phyloP scores from a whole-genome alignment of 1,140 invertebrate genomes.

The Lethocerus indicus region DNA sequence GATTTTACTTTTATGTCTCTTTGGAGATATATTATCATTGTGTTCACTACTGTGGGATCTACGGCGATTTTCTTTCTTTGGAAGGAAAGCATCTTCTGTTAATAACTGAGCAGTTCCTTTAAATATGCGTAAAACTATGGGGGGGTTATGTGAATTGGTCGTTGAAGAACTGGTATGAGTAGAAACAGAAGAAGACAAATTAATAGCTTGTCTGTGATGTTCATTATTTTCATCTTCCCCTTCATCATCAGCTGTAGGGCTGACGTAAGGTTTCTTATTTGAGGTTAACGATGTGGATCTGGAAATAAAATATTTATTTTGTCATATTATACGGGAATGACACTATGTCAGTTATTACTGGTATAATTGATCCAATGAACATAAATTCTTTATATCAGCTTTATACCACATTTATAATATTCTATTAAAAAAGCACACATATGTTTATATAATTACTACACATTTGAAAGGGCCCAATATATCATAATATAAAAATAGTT shows the following conservation, averaged over 20 bases:
- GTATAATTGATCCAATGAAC: no score
- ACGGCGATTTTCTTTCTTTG: conserved; percentile 19
- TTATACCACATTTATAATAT: no score
- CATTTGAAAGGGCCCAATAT: no score
- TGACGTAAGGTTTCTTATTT: conserved; percentile 10
- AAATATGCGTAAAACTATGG: conserved; percentile 46
- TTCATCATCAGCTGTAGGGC: conserved; percentile 11
- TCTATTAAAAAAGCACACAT: no score
- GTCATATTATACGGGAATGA: no score
- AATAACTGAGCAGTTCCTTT: conserved; percentile 33
- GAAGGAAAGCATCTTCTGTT: conserved; percentile 24
- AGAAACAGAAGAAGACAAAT: conserved; percentile 18
- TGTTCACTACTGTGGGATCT: conserved; percentile 16
- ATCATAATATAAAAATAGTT: no score
- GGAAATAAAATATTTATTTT: conserved; percentile 3
- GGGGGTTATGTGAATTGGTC: conserved; percentile 32
- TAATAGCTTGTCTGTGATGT: conserved; percentile 22
- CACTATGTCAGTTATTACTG: no score
- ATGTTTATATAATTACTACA: no score
- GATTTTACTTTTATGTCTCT: conserved; percentile 7
- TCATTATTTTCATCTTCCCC: conserved; percentile 14
- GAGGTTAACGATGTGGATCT: conserved; percentile 13
- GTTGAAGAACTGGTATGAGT: conserved; percentile 9
- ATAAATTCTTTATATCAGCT: no score
- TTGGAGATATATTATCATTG: conserved; percentile 1